Evolutionary conservation across 2,797 vertebrate genomes (phyloP).

Genomic region (Iguana delicatissima): DNA sequence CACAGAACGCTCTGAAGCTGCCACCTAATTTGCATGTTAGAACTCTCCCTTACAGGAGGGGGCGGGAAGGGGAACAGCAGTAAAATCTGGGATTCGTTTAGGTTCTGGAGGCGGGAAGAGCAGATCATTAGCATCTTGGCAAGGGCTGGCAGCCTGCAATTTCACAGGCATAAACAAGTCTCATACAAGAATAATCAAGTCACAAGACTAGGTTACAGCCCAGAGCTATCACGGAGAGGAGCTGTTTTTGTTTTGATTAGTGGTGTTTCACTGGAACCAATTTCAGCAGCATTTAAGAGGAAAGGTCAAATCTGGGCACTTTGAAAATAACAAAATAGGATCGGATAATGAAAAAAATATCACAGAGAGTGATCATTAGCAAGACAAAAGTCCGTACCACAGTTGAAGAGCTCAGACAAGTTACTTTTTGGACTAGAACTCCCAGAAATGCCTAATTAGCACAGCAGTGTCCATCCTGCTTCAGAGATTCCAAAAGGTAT

Average conservation of each 20-base stretch:
- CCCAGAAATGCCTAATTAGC: no score
- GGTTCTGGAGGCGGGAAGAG: conserved; percentile 6
- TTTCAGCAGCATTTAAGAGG: neutral
- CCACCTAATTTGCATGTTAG: neutral
- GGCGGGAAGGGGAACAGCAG: neutral
- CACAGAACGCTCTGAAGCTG: neutral
- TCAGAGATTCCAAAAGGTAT: no score
- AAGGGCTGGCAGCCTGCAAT: neutral
- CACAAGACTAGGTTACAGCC: neutral
- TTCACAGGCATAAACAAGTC: conserved; percentile 39
- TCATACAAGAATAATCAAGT: conserved; percentile 13
- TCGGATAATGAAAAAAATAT: rapidly evolving
- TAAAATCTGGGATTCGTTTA: neutral
- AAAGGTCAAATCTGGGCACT: neutral
- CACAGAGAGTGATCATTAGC: rapidly evolving
- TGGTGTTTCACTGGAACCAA: neutral
- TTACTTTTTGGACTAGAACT: no score
- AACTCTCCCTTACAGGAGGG: neutral
- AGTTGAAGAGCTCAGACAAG: no score
- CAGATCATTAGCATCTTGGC: neutral
- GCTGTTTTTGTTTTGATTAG: neutral
- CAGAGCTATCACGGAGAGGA: neutral
- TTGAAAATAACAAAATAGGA: neutral
- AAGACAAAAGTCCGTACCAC: neutral
- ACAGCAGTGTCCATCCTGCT: no score